These are phyloP conservation scores for Eriosoma lanigerum DNA, from an alignment of 1,140 invertebrate species.

Conservation along the genomic window DNA sequence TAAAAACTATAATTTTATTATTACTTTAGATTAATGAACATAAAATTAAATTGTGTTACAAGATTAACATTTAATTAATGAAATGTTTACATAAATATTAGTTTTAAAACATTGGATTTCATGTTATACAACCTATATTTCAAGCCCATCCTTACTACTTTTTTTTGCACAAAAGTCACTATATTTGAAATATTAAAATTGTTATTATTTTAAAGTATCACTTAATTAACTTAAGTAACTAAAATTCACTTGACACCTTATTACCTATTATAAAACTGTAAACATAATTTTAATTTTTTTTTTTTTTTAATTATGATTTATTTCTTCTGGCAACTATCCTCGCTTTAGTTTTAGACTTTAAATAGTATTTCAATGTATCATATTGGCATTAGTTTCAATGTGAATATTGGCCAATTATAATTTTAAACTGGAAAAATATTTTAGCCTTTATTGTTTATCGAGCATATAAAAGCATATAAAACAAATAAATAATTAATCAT, in stretches of 20 bases:
- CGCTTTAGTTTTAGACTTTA: conserved; percentile 38
- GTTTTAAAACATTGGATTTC: too few relatives aligned
- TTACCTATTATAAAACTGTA: not conserved
- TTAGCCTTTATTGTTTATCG: not conserved
- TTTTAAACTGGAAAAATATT: conserved; percentile 26
- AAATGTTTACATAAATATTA: too few relatives aligned
- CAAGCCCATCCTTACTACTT: conserved; percentile 45
- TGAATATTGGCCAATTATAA: conserved; percentile 8
- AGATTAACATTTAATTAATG: too few relatives aligned
- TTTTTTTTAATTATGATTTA: conserved; percentile 26
- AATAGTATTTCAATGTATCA: conserved; percentile 19
- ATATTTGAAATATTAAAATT: conserved; percentile 12
- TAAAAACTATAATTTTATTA: too few relatives aligned
- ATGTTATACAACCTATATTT: too few relatives aligned
- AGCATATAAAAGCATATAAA: not conserved
- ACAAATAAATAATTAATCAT: not conserved
- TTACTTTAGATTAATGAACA: too few relatives aligned
- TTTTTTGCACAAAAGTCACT: conserved; percentile 38
- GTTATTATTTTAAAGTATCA: conserved; percentile 19
- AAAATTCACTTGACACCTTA: conserved; percentile 4
- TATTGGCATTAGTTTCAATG: conserved; percentile 2
- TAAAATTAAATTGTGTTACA: too few relatives aligned
- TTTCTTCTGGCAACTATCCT: conserved; percentile 49
- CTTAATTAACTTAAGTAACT: conserved; percentile 6
- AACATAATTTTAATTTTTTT: conserved; percentile 8